These are phyloP conservation scores for Spondyliosoma cantharus DNA, from an alignment of 2,797 vertebrate species.

Conservation along the genomic window DNA sequence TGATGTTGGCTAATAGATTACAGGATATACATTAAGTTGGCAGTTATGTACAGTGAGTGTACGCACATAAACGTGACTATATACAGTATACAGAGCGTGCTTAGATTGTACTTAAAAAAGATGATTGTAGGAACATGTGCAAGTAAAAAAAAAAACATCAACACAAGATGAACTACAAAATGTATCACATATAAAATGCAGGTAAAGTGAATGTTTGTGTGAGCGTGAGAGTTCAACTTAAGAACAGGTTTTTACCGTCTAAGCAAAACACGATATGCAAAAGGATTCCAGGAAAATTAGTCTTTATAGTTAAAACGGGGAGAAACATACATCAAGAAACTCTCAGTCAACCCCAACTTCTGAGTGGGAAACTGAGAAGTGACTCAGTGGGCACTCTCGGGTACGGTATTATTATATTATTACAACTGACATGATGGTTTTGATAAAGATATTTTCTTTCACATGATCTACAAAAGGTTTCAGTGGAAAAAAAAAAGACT, in stretches of 20 bases:
- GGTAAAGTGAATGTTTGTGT: background rate
- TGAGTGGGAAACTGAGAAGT: background rate
- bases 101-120: background rate
- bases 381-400: background rate
- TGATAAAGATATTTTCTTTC: background rate
- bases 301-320: background rate
- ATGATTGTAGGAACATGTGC: background rate
- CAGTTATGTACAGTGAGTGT: background rate
- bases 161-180: background rate
- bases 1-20: background rate
- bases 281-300: slow-evolving; percentile 2
- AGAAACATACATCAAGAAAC: background rate
- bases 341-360: background rate
- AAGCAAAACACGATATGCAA: slow-evolving; percentile 13
- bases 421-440: background rate
- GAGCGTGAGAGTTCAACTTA: background rate
- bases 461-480: background rate
- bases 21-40: background rate
- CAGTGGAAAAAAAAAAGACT: background rate
- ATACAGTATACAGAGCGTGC: too few species aligned
- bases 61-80: background rate
- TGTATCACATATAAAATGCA: background rate
- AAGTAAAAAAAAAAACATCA: too few species aligned
- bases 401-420: background rate
- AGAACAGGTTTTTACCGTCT: background rate